phyloP scores from a whole-genome alignment of 2,888 invertebrate species.

The Pogonocherus hispidulus region DNA sequence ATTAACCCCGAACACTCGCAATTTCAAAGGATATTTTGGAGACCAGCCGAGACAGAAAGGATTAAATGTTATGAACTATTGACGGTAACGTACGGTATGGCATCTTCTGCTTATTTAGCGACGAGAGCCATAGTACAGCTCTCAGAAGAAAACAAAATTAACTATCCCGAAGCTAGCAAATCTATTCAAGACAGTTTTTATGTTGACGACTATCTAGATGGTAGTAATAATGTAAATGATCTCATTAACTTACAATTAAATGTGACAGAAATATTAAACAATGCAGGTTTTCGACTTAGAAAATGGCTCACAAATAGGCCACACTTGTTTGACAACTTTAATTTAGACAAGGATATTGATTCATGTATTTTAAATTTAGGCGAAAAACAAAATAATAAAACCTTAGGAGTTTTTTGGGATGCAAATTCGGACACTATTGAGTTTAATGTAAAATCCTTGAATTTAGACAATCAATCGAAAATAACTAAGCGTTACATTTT shows the following conservation, averaged over 20 bases:
- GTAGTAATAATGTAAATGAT: background rate
- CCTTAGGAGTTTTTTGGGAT: slow-evolving; percentile 20
- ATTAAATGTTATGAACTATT: slow-evolving; percentile 34
- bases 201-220: slow-evolving; percentile 32
- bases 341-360: slow-evolving; percentile 3
- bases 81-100: slow-evolving; percentile 41
- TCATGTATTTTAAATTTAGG: slow-evolving; percentile 8
- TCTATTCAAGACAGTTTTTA: slow-evolving; percentile 31
- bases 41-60: slow-evolving; percentile 15
- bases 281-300: slow-evolving; percentile 19
- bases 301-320: slow-evolving; percentile 18
- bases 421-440: slow-evolving; percentile 16
- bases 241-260: slow-evolving; percentile 14
- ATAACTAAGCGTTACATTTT: slow-evolving; percentile 26
- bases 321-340: slow-evolving; percentile 10
- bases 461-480: background rate
- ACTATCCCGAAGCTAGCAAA: slow-evolving; percentile 13
- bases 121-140: slow-evolving; percentile 37
- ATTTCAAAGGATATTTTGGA: slow-evolving; percentile 43
- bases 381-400: slow-evolving; percentile 12
- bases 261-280: too few species aligned
- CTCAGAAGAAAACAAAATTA: slow-evolving; percentile 24
- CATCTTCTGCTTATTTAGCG: slow-evolving; percentile 43
- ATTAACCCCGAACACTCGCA: slow-evolving; percentile 16
- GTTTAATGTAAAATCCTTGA: background rate